A percentile compares a stretch with the other conserved stretches of the same genome.
Conservation (phyloP, 2,888 invertebrate genomes). For the Morinoia aosen region DNA sequence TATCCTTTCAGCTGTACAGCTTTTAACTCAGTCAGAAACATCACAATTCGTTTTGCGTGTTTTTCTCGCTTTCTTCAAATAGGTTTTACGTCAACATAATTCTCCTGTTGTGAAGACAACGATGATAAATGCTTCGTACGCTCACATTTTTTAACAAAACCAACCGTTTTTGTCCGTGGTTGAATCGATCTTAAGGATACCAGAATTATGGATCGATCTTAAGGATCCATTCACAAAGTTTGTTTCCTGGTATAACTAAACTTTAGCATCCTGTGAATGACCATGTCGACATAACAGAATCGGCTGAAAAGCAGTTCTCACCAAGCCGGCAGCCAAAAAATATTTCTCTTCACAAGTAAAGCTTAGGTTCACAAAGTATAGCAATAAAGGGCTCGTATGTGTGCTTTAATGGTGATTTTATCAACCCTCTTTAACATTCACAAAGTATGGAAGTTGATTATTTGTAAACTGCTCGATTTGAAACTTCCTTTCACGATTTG, state of each 20-base stretch:
- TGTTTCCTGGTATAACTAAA: too few relatives aligned
- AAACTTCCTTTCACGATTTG: neutral
- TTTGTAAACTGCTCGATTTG: neutral
- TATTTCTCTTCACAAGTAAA: neutral
- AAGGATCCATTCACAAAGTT: too few relatives aligned
- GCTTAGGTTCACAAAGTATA: neutral
- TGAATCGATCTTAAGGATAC: too few relatives aligned
- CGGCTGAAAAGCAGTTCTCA: neutral
- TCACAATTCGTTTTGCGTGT: neutral
- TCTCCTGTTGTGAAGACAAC: too few relatives aligned
- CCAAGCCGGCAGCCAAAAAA: neutral
- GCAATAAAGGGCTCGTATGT: too few relatives aligned
- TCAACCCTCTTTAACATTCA: too few relatives aligned
- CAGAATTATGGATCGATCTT: too few relatives aligned
- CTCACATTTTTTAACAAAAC: too few relatives aligned
- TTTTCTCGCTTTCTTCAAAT: neutral
- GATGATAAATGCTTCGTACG: too few relatives aligned
- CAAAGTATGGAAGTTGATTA: neutral
- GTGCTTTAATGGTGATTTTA: too few relatives aligned
- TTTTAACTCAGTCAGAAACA: neutral
- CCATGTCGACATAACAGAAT: neutral
- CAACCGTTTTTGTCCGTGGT: too few relatives aligned
- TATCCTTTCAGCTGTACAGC: neutral
- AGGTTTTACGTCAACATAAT: neutral
- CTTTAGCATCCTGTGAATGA: too few relatives aligned